Evolutionary conservation across 2,888 invertebrate species (phyloP).

Genomic region (Pemphredon lugubris): DNA sequence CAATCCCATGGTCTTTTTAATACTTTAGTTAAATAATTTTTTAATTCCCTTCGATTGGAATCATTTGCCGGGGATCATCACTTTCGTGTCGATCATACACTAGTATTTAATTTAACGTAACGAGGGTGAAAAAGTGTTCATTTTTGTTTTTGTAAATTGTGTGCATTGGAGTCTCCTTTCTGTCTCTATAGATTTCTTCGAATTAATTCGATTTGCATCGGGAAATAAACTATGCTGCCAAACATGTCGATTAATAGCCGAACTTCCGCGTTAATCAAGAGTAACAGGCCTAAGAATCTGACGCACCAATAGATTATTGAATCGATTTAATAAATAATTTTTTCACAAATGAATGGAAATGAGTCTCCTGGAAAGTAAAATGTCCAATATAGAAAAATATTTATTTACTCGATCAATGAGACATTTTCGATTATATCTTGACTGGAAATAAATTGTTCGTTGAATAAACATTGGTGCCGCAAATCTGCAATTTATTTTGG

Average conservation of each 20-base stretch:
- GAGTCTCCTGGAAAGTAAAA: no score
- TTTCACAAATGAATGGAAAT: no score
- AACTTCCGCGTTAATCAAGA: constrained; percentile 1
- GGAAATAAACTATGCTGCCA: constrained; percentile 24
- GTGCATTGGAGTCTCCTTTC: no score
- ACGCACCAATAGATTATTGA: background rate
- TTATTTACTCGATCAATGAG: no score
- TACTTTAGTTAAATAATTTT: constrained; percentile 1
- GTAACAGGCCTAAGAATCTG: constrained; percentile 1
- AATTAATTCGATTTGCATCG: background rate
- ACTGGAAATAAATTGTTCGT: no score
- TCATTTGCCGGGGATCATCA: constrained; percentile 10
- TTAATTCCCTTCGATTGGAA: background rate
- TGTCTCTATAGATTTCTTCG: no score
- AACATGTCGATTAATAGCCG: background rate
- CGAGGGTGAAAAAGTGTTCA: background rate
- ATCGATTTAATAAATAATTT: no score
- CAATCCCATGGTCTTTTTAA: background rate
- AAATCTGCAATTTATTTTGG: no score
- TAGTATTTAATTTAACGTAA: constrained; percentile 30
- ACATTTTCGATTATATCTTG: no score
- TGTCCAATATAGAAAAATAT: no score
- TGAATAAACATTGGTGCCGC: no score
- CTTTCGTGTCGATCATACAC: constrained; percentile 1
- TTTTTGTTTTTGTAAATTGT: no score